Conservation (phyloP, 2,888 invertebrate genomes). For the Mesodorylaimus sp. region DNA sequence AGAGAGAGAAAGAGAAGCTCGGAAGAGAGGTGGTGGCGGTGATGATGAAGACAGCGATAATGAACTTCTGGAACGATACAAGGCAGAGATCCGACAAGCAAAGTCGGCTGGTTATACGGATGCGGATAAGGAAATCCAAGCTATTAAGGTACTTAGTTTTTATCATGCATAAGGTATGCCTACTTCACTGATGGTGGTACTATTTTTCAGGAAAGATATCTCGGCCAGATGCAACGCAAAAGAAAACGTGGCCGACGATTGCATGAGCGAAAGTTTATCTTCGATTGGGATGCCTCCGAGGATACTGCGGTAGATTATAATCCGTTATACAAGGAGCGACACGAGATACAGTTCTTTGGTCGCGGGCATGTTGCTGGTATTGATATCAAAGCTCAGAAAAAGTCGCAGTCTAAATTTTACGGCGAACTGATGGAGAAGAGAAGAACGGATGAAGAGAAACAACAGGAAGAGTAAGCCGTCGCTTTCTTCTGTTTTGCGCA, state of each 20-base stretch:
- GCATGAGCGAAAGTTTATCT: constrained; percentile 97
- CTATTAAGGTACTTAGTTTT: constrained; percentile 47
- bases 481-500: constrained; percentile 1
- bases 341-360: constrained; percentile 85
- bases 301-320: constrained; percentile 97
- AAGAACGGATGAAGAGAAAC: constrained; percentile 84
- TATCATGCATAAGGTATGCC: not conserved
- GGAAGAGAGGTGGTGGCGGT: constrained; percentile 19
- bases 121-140: constrained; percentile 76
- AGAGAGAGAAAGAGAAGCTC: constrained; percentile 22
- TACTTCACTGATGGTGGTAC: not conserved
- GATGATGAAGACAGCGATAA: constrained; percentile 10
- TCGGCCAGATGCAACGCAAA: constrained; percentile 69
- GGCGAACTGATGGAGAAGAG: constrained; percentile 81
- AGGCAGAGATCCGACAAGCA: constrained; percentile 13
- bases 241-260: constrained; percentile 73
- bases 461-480: constrained; percentile 57
- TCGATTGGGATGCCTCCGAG: constrained; percentile 98
- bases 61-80: constrained; percentile 14
- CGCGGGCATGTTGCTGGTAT: constrained; percentile 93
- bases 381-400: constrained; percentile 58
- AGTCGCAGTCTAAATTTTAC: constrained; percentile 91
- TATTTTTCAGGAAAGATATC: constrained; percentile 18
- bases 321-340: constrained; percentile 79
- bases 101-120: constrained; percentile 44